These are phyloP conservation scores for Lottia gigantea DNA, from an alignment of 2,888 invertebrate genomes.

Conservation along the genomic window DNA sequence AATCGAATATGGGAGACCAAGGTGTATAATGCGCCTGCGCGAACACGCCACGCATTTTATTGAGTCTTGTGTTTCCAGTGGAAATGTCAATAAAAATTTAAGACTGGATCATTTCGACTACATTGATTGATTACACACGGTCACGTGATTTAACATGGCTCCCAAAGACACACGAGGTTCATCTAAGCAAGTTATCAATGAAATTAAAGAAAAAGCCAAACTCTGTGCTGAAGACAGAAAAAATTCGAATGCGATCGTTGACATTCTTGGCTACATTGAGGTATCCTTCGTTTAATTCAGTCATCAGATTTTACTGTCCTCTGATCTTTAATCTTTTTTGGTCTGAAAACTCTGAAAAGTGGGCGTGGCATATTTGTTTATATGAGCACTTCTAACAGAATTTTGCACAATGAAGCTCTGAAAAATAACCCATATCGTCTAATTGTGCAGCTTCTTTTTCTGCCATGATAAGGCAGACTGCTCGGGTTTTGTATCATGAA, in stretches of 20 bases:
- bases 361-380: background rate
- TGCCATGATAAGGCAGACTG: too few relatives aligned
- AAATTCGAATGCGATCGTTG: slow-evolving; percentile 47
- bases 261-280: slow-evolving; percentile 41
- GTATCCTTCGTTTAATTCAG: slow-evolving; percentile 23
- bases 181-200: slow-evolving; percentile 16
- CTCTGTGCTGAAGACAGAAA: slow-evolving; percentile 45
- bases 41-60: slow-evolving; percentile 13
- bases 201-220: slow-evolving; percentile 44
- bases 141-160: slow-evolving; percentile 22
- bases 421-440: too few relatives aligned
- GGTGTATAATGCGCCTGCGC: slow-evolving; percentile 19
- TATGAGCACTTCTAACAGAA: background rate
- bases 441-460: too few relatives aligned
- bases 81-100: too few relatives aligned
- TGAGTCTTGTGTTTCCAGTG: background rate
- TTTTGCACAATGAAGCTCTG: too few relatives aligned
- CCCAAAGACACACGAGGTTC: slow-evolving; percentile 13
- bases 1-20: slow-evolving; percentile 20
- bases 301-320: too few relatives aligned
- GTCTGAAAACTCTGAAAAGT: background rate
- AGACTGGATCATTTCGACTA: too few relatives aligned
- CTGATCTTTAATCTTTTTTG: background rate
- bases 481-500: too few relatives aligned
- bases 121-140: too few relatives aligned